Conservation (phyloP, 2,797 vertebrate species). For the Catharus ustulatus region DNA sequence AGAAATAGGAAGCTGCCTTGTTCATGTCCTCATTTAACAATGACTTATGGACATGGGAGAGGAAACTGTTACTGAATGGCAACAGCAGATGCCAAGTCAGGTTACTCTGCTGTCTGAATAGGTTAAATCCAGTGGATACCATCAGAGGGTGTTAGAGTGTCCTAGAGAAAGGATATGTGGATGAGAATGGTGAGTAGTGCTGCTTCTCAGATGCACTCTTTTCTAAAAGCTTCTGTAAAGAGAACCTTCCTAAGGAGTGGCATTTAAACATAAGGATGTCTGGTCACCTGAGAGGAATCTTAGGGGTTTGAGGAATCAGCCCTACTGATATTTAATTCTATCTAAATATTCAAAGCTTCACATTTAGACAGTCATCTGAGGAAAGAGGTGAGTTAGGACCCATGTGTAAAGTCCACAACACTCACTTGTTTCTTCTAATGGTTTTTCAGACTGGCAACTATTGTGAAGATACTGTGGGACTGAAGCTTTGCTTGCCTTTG, state of each 20-base stretch:
- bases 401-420: background rate
- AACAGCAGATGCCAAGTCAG: slow-evolving; percentile 21
- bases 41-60: background rate
- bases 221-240: background rate
- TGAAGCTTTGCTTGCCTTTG: background rate
- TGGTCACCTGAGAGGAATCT: background rate
- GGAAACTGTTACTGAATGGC: background rate
- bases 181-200: background rate
- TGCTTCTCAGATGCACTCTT: background rate
- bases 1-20: slow-evolving; percentile 24
- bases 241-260: background rate
- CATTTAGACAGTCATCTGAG: background rate
- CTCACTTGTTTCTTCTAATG: background rate
- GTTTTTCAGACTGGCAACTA: background rate
- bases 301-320: background rate
- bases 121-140: background rate
- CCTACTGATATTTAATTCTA: background rate
- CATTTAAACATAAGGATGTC: background rate
- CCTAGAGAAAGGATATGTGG: background rate
- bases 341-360: background rate
- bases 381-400: background rate
- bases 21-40: background rate
- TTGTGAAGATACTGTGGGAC: background rate
- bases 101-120: background rate
- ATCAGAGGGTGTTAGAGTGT: background rate